Evolutionary conservation across 2,888 invertebrate species (phyloP), one percentile per base, ranked within the genome.

Genomic region (Venusia cambrica): DNA sequence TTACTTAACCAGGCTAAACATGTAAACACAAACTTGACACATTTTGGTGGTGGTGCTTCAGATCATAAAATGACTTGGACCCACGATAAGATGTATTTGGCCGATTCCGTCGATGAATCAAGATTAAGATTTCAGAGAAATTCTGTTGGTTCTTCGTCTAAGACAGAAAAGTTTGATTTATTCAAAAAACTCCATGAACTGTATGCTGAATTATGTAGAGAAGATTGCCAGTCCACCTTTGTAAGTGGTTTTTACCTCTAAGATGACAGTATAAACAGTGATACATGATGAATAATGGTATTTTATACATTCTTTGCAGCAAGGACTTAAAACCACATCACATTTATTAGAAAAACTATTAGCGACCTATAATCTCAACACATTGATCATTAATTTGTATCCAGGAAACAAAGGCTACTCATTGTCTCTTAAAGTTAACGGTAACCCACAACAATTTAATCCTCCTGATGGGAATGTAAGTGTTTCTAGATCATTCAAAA

Each of bases 361-460:
- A 68, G 91, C 92, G 67, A 90, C 91, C 65, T 96, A 97, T 80
- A 92, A 92, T 73, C 90, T 97, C 59, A 96, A 96, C 74, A 96
- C 96, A 50, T 88, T 97, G 68, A 93, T 97, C 63, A 90, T 97
- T 59, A 97, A 96, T 85, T 89, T 97, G 58, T 96, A 97, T 85
- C 94, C 96, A 41, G 95, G 94, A 35, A 95, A 96, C 85, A 96
- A 97, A 80, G 97, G 97, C 57, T 97, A 96, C 85, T 94, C 96
- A 45, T 74, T 93, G 54, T 87, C 88, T 74, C 85, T 89, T 57
- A 91, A 87, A 88, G 88, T 87, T 54, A 90, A 89, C 87, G 89
- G 90, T 58, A 87, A 80, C 69, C 87, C 66, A 45, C 89, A 74
- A 57, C 67, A 71, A 49, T 66, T 83, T 40, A 69, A 78, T 50